phyloP scores from a whole-genome alignment of 2,888 invertebrate genomes.

The Diogma glabrata region DNA sequence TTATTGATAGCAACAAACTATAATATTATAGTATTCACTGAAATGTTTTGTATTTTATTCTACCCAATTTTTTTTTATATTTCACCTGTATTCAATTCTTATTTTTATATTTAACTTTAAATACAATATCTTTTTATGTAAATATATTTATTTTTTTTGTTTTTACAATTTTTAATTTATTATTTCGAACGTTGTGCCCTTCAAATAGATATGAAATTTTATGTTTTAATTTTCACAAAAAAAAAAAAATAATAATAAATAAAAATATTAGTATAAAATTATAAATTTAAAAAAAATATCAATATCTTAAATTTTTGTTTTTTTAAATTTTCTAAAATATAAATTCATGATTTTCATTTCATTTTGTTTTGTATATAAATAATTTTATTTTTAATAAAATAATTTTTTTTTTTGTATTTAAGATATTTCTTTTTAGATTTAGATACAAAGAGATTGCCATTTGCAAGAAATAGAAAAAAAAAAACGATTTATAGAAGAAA shows the following conservation, averaged over 20 bases:
- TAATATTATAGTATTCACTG: too few relatives aligned
- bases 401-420: constrained; percentile 1
- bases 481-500: background rate
- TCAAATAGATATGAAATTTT: constrained; percentile 1
- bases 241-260: constrained; percentile 1
- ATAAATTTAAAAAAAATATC: too few relatives aligned
- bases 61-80: too few relatives aligned
- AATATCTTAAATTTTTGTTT: too few relatives aligned
- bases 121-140: too few relatives aligned
- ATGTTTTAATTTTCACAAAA: constrained; percentile 1
- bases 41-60: too few relatives aligned
- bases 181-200: constrained; percentile 1
- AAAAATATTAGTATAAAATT: too few relatives aligned
- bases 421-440: constrained; percentile 6
- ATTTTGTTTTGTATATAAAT: constrained; percentile 9
- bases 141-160: too few relatives aligned
- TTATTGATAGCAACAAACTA: too few relatives aligned
- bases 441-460: constrained; percentile 8
- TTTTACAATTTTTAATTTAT: constrained; percentile 9
- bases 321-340: constrained; percentile 6
- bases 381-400: constrained; percentile 8
- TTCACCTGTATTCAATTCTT: too few relatives aligned
- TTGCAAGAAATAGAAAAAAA: background rate
- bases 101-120: too few relatives aligned
- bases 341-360: too few relatives aligned